These are phyloP conservation scores for Dexiosoma caninum DNA, from an alignment of 2,888 invertebrate genomes.

Conservation along the genomic window DNA sequence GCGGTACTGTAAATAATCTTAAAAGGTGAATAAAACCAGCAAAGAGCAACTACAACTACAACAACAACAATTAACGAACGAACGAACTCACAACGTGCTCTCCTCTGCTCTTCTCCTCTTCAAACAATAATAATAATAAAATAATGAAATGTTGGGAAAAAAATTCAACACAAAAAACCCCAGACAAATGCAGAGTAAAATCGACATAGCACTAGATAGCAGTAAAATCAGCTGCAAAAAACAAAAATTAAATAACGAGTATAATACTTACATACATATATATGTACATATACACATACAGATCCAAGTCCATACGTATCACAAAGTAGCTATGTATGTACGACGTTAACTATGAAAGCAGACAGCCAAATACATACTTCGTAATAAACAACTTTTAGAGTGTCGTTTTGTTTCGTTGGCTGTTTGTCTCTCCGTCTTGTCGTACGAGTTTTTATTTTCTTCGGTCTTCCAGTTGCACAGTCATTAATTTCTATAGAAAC, in stretches of 20 bases:
- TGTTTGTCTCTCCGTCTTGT: not conserved
- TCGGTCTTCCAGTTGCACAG: slow-evolving; percentile 31
- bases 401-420: slow-evolving; percentile 10
- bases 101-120: slow-evolving; percentile 18
- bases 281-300: not conserved
- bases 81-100: not conserved
- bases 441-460: slow-evolving; percentile 3
- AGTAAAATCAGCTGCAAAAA: slow-evolving; percentile 9
- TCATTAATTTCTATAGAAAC: slow-evolving; percentile 51
- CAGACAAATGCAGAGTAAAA: slow-evolving; percentile 57
- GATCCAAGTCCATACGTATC: too few species aligned
- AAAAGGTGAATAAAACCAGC: slow-evolving; percentile 36
- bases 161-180: slow-evolving; percentile 26
- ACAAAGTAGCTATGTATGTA: too few species aligned
- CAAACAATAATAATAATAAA: slow-evolving; percentile 28
- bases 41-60: slow-evolving; percentile 36
- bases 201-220: slow-evolving; percentile 11
- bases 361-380: slow-evolving; percentile 40
- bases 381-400: slow-evolving; percentile 29
- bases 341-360: slow-evolving; percentile 45
- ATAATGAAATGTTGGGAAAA: slow-evolving; percentile 23
- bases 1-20: too few species aligned
- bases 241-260: not conserved
- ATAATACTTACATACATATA: not conserved
- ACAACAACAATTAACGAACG: too few species aligned